These are phyloP conservation scores for Psilopogon haemacephalus DNA, from an alignment of 2,113 vertebrate genomes.

Conservation along the genomic window DNA sequence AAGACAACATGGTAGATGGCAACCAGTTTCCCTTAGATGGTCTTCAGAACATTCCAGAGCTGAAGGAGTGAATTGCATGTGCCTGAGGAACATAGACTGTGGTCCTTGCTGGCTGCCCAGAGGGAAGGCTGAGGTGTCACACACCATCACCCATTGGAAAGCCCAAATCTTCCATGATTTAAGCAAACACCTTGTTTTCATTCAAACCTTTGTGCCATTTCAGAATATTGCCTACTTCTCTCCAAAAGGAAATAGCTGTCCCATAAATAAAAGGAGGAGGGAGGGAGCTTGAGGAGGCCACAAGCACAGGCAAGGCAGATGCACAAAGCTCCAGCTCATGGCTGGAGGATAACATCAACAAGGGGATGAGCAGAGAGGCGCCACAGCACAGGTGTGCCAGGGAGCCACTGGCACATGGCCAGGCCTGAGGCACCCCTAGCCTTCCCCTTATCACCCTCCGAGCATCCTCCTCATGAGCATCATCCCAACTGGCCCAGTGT, in stretches of 20 bases:
- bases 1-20: neutral
- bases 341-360: neutral
- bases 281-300: neutral
- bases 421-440: neutral
- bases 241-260: constrained; percentile 67
- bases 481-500: accelerated
- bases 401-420: accelerated
- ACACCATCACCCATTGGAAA: neutral
- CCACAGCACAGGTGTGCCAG: accelerated
- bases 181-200: constrained; percentile 12
- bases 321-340: neutral
- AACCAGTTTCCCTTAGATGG: neutral
- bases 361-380: neutral
- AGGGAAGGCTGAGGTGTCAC: neutral
- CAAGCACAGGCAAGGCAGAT: neutral
- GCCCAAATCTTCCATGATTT: neutral
- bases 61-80: accelerated
- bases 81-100: neutral
- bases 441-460: neutral
- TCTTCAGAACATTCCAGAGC: neutral
- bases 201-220: constrained; percentile 6
- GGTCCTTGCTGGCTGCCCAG: accelerated
- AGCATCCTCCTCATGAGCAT: accelerated
- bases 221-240: constrained; percentile 28
- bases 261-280: constrained; percentile 62